These are phyloP conservation scores for Erebia aethiops DNA, from an alignment of 2,888 invertebrate species.

Conservation along the genomic window DNA sequence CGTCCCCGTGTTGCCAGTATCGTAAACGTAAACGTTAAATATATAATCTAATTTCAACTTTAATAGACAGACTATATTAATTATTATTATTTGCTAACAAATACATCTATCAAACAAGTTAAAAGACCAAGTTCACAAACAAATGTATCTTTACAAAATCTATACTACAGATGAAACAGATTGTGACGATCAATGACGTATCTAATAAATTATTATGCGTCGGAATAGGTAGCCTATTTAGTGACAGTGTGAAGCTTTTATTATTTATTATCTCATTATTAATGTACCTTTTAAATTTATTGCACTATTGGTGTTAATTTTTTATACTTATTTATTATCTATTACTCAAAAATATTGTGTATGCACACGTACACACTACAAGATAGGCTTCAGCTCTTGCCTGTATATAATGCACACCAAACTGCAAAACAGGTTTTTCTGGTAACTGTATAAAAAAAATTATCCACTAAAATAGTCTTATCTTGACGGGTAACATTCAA, in stretches of 20 bases:
- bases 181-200: background rate
- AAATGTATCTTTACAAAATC: background rate
- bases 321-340: background rate
- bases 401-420: background rate
- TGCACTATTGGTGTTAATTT: slow-evolving; percentile 2
- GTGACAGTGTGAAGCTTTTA: background rate
- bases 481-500: slow-evolving; percentile 31
- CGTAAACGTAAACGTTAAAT: no score
- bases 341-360: background rate
- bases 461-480: slow-evolving; percentile 34
- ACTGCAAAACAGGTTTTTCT: background rate
- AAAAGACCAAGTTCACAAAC: background rate
- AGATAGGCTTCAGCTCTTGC: background rate
- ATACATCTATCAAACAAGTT: background rate
- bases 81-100: background rate
- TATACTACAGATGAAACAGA: background rate
- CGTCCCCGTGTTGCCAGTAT: no score
- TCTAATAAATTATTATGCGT: background rate
- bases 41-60: no score
- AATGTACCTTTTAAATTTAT: background rate
- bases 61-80: no score
- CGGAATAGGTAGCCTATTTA: background rate
- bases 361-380: background rate
- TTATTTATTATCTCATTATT: background rate
- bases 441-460: slow-evolving; percentile 3